Conservation (phyloP, 2,113 vertebrate species). For the Columba janthina region DNA sequence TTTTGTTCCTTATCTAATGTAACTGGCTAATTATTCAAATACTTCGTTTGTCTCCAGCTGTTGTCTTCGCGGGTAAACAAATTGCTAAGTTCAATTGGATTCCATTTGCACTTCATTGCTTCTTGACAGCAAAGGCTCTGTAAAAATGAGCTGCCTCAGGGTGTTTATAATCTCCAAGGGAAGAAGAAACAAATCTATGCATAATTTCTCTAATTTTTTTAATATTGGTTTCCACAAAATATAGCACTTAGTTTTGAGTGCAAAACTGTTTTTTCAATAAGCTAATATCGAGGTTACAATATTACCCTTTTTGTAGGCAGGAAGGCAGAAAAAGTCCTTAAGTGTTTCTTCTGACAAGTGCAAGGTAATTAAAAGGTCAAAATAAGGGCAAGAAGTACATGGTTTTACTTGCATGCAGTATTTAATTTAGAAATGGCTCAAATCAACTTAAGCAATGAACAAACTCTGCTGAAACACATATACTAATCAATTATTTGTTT, state of each 20-base stretch:
- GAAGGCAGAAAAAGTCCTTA: not conserved
- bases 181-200: slow-evolving; percentile 38
- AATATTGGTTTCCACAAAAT: not conserved
- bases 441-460: not conserved
- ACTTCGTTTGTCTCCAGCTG: slow-evolving; percentile 61
- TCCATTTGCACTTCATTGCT: slow-evolving; percentile 71
- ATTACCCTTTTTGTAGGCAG: not conserved
- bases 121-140: slow-evolving; percentile 61
- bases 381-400: not conserved
- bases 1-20: slow-evolving; percentile 42
- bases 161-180: slow-evolving; percentile 54
- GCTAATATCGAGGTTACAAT: not conserved
- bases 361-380: not conserved
- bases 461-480: not conserved
- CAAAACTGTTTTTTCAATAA: not conserved
- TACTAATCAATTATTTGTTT: not conserved
- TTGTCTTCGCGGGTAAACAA: slow-evolving; percentile 70
- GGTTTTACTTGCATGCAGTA: not conserved
- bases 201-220: slow-evolving; percentile 37
- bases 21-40: slow-evolving; percentile 70
- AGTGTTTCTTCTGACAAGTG: not conserved
- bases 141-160: slow-evolving; percentile 61
- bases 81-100: slow-evolving; percentile 63
- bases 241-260: not conserved
- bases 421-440: not conserved